phyloP scores from a whole-genome alignment of 2,797 vertebrate genomes.

The Aldrovandia affinis region DNA sequence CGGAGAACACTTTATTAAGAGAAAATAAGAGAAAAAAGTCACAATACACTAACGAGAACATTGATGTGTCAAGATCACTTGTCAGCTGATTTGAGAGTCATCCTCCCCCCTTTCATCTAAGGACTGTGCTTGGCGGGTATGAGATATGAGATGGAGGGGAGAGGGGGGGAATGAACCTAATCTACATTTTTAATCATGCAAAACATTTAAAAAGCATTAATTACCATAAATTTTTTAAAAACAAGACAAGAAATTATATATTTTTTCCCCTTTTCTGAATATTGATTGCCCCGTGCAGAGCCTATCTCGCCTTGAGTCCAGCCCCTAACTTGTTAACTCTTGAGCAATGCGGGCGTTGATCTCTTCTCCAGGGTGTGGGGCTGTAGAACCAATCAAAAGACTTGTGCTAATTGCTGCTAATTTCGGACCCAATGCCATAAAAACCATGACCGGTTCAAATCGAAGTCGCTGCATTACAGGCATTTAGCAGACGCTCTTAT shows the following conservation, averaged over 20 bases:
- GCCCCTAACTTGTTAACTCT: too few relatives aligned
- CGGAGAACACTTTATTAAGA: not conserved
- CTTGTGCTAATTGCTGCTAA: too few relatives aligned
- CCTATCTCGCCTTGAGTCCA: too few relatives aligned
- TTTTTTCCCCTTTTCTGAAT: conserved; percentile 9
- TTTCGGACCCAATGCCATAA: too few relatives aligned
- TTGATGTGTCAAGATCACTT: conserved; percentile 24
- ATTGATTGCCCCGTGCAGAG: conserved; percentile 34
- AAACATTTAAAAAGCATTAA: conserved; percentile 37
- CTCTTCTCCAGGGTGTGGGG: too few relatives aligned
- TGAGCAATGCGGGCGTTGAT: too few relatives aligned
- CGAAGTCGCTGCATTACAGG: too few relatives aligned
- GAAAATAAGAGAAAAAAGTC: not conserved
- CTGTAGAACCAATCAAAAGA: too few relatives aligned
- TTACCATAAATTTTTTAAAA: conserved; percentile 43
- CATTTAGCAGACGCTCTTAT: too few relatives aligned
- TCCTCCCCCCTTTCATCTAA: not conserved
- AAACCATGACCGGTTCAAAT: too few relatives aligned
- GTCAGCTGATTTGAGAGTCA: conserved; percentile 31
- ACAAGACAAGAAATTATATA: conserved; percentile 22
- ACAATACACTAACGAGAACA: not conserved
- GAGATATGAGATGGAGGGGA: not conserved
- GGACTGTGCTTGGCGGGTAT: not conserved
- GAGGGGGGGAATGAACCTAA: conserved; percentile 5
- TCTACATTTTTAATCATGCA: conserved; percentile 42